Evolutionary conservation across 2,797 vertebrate genomes (phyloP).

Genomic region (Hydrolagus colliei): DNA sequence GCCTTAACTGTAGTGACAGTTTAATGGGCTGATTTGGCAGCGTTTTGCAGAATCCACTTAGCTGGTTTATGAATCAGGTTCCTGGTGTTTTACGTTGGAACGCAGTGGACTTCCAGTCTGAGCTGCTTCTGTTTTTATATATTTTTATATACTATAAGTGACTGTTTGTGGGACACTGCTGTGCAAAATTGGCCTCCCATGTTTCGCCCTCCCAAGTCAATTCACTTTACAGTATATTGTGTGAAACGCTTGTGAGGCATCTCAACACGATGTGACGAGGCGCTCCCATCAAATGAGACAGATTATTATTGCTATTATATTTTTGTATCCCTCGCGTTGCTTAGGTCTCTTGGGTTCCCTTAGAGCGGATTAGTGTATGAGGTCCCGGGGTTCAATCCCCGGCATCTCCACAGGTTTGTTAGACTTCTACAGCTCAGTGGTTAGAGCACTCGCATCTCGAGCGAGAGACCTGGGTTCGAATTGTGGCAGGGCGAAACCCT

Average conservation of each 20-base stretch:
- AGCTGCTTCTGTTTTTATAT: background rate
- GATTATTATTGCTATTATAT: too few species aligned
- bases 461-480: background rate
- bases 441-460: too few species aligned
- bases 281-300: too few species aligned
- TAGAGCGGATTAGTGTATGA: too few species aligned
- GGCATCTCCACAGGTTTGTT: too few species aligned
- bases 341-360: too few species aligned
- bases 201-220: background rate
- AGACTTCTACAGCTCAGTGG: too few species aligned
- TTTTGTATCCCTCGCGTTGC: too few species aligned
- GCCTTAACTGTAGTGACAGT: constrained; percentile 15
- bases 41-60: constrained; percentile 1
- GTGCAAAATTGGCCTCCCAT: background rate
- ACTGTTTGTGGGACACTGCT: background rate
- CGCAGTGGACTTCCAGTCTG: background rate
- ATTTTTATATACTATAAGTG: background rate
- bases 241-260: background rate
- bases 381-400: too few species aligned
- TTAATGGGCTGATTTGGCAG: constrained; percentile 25
- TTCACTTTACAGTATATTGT: background rate
- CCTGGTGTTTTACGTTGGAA: background rate
- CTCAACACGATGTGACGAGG: too few species aligned
- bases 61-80: background rate
- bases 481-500: background rate